phyloP scores from a whole-genome alignment of 2,113 vertebrate species.

The Leptocoma aspasia region DNA sequence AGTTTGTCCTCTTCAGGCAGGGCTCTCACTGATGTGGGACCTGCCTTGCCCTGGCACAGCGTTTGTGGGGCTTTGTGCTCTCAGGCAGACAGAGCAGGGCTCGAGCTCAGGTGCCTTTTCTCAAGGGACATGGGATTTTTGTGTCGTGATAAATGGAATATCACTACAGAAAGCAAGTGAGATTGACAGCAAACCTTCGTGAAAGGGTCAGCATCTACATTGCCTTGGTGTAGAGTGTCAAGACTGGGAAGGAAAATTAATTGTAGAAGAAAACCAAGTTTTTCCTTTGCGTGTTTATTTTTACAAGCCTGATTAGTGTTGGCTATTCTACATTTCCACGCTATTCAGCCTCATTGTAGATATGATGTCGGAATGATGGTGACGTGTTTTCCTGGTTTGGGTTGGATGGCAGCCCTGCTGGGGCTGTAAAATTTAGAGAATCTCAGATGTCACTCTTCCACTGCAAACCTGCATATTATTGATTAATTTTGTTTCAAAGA shows the following conservation, averaged over 20 bases:
- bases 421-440: background rate
- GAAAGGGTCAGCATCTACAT: background rate
- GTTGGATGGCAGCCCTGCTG: background rate
- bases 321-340: background rate
- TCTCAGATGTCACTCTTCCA: background rate
- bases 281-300: background rate
- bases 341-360: background rate
- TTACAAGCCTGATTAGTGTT: background rate
- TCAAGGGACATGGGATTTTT: accelerated
- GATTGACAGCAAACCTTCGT: background rate
- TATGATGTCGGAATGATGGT: too few relatives aligned
- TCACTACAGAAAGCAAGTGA: background rate
- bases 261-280: background rate
- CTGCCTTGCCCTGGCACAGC: accelerated
- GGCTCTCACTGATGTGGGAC: accelerated
- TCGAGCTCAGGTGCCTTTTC: background rate
- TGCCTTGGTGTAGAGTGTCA: background rate
- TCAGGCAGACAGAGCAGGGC: background rate
- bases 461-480: background rate
- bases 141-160: background rate
- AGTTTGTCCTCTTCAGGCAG: background rate
- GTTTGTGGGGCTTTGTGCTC: accelerated
- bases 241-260: background rate
- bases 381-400: background rate
- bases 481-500: background rate